Conservation (phyloP, 2,888 invertebrate species). For the Melitaea athalia region DNA sequence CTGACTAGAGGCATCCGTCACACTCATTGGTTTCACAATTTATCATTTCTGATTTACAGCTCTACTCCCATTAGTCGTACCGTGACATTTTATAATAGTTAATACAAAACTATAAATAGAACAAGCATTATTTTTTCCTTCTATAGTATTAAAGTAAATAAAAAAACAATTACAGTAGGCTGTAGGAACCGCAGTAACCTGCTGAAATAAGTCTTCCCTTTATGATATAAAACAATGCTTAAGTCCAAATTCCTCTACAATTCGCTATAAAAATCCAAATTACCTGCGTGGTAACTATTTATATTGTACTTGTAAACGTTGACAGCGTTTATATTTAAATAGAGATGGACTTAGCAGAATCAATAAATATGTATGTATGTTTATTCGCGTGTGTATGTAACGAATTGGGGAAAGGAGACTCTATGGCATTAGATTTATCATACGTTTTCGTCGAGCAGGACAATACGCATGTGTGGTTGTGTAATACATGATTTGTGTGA, state of each 20-base stretch:
- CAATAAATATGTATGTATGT: slow-evolving; percentile 42
- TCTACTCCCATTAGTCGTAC: too few species aligned
- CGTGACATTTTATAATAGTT: too few species aligned
- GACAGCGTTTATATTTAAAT: slow-evolving; percentile 39
- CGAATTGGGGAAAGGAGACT: slow-evolving; percentile 30
- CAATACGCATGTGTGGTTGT: slow-evolving; percentile 51
- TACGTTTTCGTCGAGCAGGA: slow-evolving; percentile 39
- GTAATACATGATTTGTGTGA: slow-evolving; percentile 55
- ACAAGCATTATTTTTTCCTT: too few species aligned
- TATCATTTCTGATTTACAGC: too few species aligned
- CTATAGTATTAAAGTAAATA: too few species aligned
- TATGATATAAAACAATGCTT: background rate
- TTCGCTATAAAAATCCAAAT: slow-evolving; percentile 2
- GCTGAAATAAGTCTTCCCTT: background rate
- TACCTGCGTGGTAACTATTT: slow-evolving; percentile 18
- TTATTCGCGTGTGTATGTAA: slow-evolving; percentile 33
- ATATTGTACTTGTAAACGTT: slow-evolving; percentile 36
- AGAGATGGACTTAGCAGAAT: slow-evolving; percentile 41
- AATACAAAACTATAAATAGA: too few species aligned
- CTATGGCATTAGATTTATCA: slow-evolving; percentile 35
- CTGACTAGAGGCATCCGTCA: too few species aligned
- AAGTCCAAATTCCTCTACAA: background rate
- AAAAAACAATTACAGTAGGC: too few species aligned
- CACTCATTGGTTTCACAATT: too few species aligned
- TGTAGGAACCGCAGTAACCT: background rate